phyloP scores from a whole-genome alignment of 2,797 vertebrate genomes.

The Hoplostethus atlanticus region DNA sequence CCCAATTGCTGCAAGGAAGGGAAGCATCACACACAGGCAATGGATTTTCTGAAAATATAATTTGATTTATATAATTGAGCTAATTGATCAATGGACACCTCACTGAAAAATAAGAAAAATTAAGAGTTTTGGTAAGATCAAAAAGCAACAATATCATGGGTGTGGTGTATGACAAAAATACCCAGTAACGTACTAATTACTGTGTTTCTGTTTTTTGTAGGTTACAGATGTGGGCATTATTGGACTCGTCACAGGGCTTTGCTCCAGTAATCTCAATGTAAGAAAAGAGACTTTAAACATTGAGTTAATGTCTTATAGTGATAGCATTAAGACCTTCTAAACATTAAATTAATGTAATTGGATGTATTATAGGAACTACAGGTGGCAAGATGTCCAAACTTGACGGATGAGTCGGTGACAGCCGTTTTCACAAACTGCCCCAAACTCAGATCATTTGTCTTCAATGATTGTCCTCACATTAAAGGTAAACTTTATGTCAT shows the following conservation, averaged over 20 bases:
- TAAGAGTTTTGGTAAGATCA: too few species aligned
- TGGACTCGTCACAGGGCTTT: conserved; percentile 86
- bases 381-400: conserved; percentile 86
- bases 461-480: conserved; percentile 89
- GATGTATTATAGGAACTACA: conserved; percentile 84
- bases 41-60: too few species aligned
- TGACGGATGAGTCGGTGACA: conserved; percentile 87
- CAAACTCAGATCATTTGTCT: conserved; percentile 87
- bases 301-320: not conserved
- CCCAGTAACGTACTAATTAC: not conserved
- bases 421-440: conserved; percentile 86
- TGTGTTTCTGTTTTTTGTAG: conserved; percentile 62
- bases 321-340: not conserved
- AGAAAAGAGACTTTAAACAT: conserved; percentile 17
- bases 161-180: too few species aligned
- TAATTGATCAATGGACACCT: too few species aligned
- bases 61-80: too few species aligned
- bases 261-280: conserved; percentile 89
- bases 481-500: conserved; percentile 81
- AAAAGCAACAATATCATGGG: too few species aligned
- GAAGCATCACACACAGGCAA: too few species aligned
- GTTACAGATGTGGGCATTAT: conserved; percentile 88
- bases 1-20: too few species aligned
- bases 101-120: too few species aligned
- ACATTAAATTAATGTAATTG: not conserved